These are phyloP conservation scores for Danio kyathit DNA, from an alignment of 2,797 vertebrate genomes.

Conservation along the genomic window DNA sequence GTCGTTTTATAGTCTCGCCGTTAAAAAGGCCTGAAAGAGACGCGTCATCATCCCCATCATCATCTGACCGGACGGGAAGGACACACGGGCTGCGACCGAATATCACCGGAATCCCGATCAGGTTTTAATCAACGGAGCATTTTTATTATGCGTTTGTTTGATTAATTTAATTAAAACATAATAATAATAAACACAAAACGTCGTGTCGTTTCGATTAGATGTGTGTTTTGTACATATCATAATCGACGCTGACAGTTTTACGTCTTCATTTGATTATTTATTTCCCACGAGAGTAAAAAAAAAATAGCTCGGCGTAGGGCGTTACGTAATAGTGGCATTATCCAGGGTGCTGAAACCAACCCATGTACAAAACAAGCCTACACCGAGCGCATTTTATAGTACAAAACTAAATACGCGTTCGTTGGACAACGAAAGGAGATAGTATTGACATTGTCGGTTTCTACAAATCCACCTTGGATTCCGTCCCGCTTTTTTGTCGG, in stretches of 20 bases:
- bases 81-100: constrained; percentile 24
- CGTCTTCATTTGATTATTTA: constrained; percentile 36
- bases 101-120: constrained; percentile 15
- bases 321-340: constrained; percentile 79
- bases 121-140: constrained; percentile 1
- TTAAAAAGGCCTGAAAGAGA: not conserved
- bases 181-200: not conserved
- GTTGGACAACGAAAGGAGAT: constrained; percentile 49
- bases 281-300: constrained; percentile 52
- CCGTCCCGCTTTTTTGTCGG: constrained; percentile 33
- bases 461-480: constrained; percentile 21
- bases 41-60: constrained; percentile 18
- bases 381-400: constrained; percentile 53
- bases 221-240: constrained; percentile 42
- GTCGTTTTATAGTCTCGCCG: not conserved
- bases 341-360: constrained; percentile 77
- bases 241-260: constrained; percentile 8
- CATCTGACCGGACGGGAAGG: constrained; percentile 23
- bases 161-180: not conserved
- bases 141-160: not conserved
- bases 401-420: constrained; percentile 71
- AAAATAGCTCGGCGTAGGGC: constrained; percentile 57
- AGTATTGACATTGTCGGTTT: constrained; percentile 33
- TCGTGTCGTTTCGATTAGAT: not conserved
- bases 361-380: constrained; percentile 52